Conservation (phyloP, 2,113 vertebrate genomes). For the Rhea americana region DNA sequence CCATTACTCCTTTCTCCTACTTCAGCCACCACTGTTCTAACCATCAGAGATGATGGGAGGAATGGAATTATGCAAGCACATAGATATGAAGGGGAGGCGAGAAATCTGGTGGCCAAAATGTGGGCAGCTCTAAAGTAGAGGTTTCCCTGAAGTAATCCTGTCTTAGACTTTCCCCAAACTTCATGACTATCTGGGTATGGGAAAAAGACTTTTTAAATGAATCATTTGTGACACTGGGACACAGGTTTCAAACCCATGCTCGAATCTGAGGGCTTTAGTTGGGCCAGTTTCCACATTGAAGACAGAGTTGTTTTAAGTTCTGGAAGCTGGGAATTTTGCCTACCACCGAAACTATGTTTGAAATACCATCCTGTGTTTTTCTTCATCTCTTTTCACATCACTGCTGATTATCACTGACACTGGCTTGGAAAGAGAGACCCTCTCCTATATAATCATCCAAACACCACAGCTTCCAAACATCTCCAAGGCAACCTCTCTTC, state of each 20-base stretch:
- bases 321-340: not conserved
- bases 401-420: not conserved
- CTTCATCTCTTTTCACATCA: slow-evolving; percentile 18
- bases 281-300: not conserved
- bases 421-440: not conserved
- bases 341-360: not conserved
- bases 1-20: not conserved
- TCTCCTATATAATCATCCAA: slow-evolving; percentile 2
- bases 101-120: not conserved
- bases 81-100: not conserved
- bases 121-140: not conserved
- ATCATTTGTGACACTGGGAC: not conserved
- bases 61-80: not conserved
- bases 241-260: not conserved
- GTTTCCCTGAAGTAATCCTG: not conserved
- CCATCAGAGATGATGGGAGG: not conserved
- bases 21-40: not conserved
- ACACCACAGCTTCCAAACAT: not conserved
- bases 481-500: slow-evolving; percentile 6
- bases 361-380: slow-evolving; percentile 36
- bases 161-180: not conserved
- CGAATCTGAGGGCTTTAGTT: not conserved
- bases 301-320: not conserved
- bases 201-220: not conserved
- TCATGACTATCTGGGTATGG: not conserved